Evolutionary conservation across 2,113 vertebrate species (phyloP).

Genomic region (Zosterops lateralis): DNA sequence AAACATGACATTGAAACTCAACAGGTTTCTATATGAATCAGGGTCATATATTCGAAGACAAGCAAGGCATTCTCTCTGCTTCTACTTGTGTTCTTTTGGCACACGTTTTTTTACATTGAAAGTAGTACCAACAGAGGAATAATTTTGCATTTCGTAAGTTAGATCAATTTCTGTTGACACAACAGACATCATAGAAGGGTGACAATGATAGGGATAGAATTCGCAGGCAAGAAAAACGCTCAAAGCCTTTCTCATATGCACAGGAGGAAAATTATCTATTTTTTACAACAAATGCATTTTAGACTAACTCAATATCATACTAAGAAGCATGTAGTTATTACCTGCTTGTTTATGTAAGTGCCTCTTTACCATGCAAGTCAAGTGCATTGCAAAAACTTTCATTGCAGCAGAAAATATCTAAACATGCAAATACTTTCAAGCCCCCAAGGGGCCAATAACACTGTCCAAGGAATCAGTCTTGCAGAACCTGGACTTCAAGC

Average conservation of each 20-base stretch:
- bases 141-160: not conserved
- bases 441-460: not conserved
- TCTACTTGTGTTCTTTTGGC: not conserved
- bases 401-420: not conserved
- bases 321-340: not conserved
- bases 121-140: not conserved
- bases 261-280: not conserved
- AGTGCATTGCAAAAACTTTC: not conserved
- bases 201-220: not conserved
- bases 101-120: not conserved
- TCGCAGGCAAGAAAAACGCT: not conserved
- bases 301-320: not conserved
- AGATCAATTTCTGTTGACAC: not conserved
- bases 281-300: not conserved
- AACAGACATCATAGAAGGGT: not conserved
- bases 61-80: not conserved
- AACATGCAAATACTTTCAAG: not conserved
- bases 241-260: not conserved
- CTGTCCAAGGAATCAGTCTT: not conserved
- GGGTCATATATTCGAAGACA: not conserved
- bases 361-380: not conserved
- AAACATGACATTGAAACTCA: not conserved
- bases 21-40: not conserved
- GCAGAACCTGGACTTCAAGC: not conserved
- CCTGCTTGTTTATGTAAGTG: not conserved